Conservation (phyloP, 2,888 invertebrate genomes). For the Drosophila borealis region DNA sequence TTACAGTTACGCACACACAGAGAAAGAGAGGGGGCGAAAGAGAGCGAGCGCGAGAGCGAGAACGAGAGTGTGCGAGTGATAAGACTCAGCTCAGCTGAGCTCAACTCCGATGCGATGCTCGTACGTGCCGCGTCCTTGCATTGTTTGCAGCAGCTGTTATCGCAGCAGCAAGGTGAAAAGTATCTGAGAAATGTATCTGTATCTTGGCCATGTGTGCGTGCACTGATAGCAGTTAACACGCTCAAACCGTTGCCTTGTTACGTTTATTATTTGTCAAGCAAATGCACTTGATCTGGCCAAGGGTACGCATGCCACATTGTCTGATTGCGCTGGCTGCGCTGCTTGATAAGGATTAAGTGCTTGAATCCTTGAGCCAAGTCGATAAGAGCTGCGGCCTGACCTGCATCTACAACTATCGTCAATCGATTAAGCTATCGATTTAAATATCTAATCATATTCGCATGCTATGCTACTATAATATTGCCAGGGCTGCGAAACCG, state of each 20-base stretch:
- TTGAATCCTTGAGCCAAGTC: too few species aligned
- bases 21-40: not conserved
- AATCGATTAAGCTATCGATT: too few species aligned
- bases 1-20: constrained; percentile 61
- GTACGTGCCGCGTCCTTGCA: constrained; percentile 53
- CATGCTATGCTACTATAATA: too few species aligned
- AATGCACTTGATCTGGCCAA: constrained; percentile 37
- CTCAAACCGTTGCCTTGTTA: constrained; percentile 34
- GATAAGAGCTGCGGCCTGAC: too few species aligned
- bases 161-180: constrained; percentile 53
- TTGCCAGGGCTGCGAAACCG: too few species aligned
- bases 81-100: constrained; percentile 17
- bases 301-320: constrained; percentile 16
- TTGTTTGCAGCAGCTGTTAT: constrained; percentile 51
- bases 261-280: constrained; percentile 12
- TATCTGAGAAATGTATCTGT: constrained; percentile 53
- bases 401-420: too few species aligned
- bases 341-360: constrained; percentile 20
- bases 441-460: too few species aligned
- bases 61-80: not conserved
- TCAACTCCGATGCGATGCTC: constrained; percentile 11
- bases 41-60: not conserved
- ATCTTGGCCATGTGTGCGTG: constrained; percentile 27
- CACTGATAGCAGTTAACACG: constrained; percentile 37
- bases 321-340: constrained; percentile 4